These are phyloP conservation scores for Philopedon plagiatum DNA, from an alignment of 2,888 invertebrate species.

Conservation along the genomic window DNA sequence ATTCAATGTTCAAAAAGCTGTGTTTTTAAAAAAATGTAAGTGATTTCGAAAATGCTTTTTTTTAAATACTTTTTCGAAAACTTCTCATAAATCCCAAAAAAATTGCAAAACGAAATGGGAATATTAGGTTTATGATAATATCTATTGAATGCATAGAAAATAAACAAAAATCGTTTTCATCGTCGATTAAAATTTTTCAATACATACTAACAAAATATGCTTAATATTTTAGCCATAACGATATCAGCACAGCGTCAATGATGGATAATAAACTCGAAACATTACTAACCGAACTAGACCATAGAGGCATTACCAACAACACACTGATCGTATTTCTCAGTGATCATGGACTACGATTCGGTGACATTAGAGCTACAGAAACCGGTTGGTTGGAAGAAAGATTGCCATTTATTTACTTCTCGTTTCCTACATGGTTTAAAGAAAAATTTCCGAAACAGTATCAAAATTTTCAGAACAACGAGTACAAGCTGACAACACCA, in stretches of 20 bases:
- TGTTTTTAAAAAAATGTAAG: too few relatives aligned
- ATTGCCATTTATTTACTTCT: slow-evolving; percentile 81
- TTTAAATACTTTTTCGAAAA: too few relatives aligned
- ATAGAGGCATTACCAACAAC: slow-evolving; percentile 75
- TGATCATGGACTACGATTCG: slow-evolving; percentile 86
- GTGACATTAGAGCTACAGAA: slow-evolving; percentile 77
- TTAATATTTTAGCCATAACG: slow-evolving; percentile 84
- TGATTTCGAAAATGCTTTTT: too few relatives aligned
- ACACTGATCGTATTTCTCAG: slow-evolving; percentile 82
- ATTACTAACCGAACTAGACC: slow-evolving; percentile 74
- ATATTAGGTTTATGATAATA: too few relatives aligned
- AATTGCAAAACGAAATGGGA: too few relatives aligned
- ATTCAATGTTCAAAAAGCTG: too few relatives aligned
- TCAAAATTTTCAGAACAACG: slow-evolving; percentile 74
- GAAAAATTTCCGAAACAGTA: slow-evolving; percentile 72
- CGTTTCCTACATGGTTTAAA: slow-evolving; percentile 76
- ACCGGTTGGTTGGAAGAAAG: slow-evolving; percentile 87
- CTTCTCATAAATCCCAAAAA: too few relatives aligned
- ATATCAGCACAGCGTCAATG: slow-evolving; percentile 77
- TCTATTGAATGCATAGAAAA: too few relatives aligned
- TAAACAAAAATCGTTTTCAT: too few relatives aligned
- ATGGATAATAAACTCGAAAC: slow-evolving; percentile 77
- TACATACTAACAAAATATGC: too few relatives aligned
- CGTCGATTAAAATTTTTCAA: too few relatives aligned
- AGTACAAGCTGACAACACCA: slow-evolving; percentile 76